phyloP scores from a whole-genome alignment of 2,797 vertebrate genomes.

The Neopelma chrysocephalum region DNA sequence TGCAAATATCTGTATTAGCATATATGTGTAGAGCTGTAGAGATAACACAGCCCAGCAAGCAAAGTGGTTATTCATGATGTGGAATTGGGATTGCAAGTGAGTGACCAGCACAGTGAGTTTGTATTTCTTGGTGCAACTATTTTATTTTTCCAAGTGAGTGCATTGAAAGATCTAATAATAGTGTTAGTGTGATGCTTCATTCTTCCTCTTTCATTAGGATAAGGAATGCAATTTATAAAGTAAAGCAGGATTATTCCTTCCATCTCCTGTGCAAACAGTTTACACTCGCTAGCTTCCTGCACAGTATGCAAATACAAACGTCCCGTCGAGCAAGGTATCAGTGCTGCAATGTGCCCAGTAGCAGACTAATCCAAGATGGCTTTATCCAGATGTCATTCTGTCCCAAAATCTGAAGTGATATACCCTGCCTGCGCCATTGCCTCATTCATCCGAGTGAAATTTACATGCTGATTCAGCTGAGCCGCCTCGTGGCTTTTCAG shows the following conservation, averaged over 20 bases:
- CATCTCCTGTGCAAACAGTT: neutral
- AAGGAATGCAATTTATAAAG: neutral
- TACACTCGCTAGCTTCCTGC: neutral
- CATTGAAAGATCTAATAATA: neutral
- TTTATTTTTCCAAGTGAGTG: neutral
- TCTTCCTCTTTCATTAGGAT: neutral
- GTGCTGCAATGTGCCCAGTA: neutral
- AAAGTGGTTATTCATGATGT: neutral
- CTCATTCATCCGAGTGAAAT: neutral
- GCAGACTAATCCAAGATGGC: neutral
- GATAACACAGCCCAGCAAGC: neutral
- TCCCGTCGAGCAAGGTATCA: neutral
- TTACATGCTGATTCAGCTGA: neutral
- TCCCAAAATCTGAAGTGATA: neutral
- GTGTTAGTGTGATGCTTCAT: neutral
- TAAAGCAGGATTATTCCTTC: neutral
- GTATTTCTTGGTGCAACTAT: neutral
- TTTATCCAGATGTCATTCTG: neutral
- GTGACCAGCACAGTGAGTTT: neutral
- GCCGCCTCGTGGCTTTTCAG: conserved; percentile 14
- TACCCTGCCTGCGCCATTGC: neutral
- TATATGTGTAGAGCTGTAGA: neutral
- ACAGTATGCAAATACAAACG: neutral
- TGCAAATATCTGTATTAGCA: neutral
- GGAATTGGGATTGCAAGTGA: neutral